Conservation (phyloP, 2,888 invertebrate species). For the Pristionchus exspectatus region DNA sequence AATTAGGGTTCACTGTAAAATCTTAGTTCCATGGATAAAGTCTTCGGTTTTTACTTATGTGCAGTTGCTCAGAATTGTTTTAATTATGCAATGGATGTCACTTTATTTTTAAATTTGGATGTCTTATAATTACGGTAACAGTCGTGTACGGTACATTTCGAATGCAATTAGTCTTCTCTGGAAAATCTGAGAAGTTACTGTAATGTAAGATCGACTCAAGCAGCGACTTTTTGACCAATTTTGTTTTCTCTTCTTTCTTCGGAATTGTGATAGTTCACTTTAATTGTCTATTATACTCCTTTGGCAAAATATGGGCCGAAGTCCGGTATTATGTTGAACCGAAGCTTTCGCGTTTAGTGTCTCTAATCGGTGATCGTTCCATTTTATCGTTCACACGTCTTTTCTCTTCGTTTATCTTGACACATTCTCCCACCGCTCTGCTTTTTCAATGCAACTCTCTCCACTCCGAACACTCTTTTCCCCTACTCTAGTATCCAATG, state of each 20-base stretch:
- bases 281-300: not conserved
- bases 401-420: slow-evolving; percentile 31
- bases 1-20: not conserved
- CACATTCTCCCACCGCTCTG: not conserved
- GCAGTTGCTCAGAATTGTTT: too few species aligned
- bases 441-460: not conserved
- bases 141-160: not conserved
- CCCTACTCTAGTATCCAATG: slow-evolving; percentile 33
- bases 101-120: too few species aligned
- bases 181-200: not conserved
- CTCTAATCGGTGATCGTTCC: not conserved
- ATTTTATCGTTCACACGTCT: not conserved
- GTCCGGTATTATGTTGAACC: not conserved
- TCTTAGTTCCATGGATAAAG: not conserved
- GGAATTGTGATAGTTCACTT: not conserved
- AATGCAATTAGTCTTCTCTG: not conserved
- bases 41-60: not conserved
- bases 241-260: not conserved
- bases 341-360: not conserved
- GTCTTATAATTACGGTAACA: not conserved
- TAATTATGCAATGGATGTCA: too few species aligned
- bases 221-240: not conserved
- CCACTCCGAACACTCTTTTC: not conserved
- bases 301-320: not conserved
- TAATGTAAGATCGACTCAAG: not conserved